phyloP scores from a whole-genome alignment of 2,113 vertebrate species.

The Cephalopterus ornatus region DNA sequence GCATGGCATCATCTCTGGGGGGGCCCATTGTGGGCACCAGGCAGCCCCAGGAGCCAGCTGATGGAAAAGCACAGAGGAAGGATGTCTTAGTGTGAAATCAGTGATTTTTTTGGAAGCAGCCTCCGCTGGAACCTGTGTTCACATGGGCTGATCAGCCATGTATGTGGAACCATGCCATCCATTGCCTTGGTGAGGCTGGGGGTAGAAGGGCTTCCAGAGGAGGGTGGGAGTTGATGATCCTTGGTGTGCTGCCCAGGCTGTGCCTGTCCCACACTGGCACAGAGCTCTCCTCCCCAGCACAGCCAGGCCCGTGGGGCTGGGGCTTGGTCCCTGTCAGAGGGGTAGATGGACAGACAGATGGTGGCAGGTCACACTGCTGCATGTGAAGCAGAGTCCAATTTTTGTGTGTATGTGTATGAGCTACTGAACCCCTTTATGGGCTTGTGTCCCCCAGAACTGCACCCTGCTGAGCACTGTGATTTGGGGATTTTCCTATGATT shows the following conservation, averaged over 20 bases:
- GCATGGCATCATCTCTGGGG: rapidly evolving
- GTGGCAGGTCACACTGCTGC: rapidly evolving
- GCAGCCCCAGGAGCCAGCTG: not conserved
- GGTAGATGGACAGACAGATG: not conserved
- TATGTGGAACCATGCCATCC: rapidly evolving
- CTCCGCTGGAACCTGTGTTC: rapidly evolving
- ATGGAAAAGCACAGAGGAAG: rapidly evolving
- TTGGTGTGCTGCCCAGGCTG: too few species aligned
- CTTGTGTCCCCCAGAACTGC: not conserved
- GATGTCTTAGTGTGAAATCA: rapidly evolving
- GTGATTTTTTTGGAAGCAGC: rapidly evolving
- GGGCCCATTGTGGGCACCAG: rapidly evolving
- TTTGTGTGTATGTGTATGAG: rapidly evolving
- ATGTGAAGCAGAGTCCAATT: rapidly evolving
- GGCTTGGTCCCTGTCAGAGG: rapidly evolving
- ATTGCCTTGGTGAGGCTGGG: rapidly evolving
- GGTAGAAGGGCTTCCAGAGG: too few species aligned
- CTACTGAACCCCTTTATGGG: not conserved
- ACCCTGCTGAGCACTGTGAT: rapidly evolving
- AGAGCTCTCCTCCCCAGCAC: rapidly evolving
- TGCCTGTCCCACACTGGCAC: rapidly evolving
- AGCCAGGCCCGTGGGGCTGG: rapidly evolving
- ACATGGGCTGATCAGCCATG: rapidly evolving
- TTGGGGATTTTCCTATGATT: not conserved
- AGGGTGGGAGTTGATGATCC: rapidly evolving